phyloP scores from a whole-genome alignment of 2,888 invertebrate species.

The Monopis laevigella region DNA sequence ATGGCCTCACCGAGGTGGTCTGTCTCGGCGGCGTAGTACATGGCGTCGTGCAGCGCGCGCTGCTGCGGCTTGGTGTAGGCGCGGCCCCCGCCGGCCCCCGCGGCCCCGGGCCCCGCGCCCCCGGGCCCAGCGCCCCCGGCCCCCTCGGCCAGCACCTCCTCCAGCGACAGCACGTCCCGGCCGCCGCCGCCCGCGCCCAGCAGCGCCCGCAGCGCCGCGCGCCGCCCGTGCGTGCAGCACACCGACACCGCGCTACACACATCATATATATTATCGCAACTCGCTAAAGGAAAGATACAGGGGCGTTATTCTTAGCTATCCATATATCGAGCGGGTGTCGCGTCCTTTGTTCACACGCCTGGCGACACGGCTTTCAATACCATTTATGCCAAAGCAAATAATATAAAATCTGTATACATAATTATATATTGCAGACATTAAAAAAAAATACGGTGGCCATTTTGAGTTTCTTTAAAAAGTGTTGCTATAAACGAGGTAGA shows the following conservation, averaged over 20 bases:
- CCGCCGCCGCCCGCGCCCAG: conserved; percentile 72
- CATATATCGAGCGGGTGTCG: background rate
- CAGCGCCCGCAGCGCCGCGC: conserved; percentile 82
- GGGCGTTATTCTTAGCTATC: too few relatives aligned
- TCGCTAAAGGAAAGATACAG: too few relatives aligned
- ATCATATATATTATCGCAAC: too few relatives aligned
- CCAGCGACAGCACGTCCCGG: conserved; percentile 81
- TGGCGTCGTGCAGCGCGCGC: conserved; percentile 89
- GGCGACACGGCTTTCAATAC: too few relatives aligned
- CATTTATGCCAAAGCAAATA: too few relatives aligned
- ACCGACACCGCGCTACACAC: conserved; percentile 86
- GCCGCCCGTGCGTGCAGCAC: conserved; percentile 88
- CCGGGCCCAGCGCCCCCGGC: conserved; percentile 37
- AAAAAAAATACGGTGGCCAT: too few relatives aligned
- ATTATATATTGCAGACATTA: too few relatives aligned
- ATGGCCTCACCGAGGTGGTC: conserved; percentile 80
- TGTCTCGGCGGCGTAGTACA: conserved; percentile 94
- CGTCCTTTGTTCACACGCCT: too few relatives aligned
- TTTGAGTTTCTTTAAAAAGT: too few relatives aligned
- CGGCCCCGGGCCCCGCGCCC: conserved; percentile 33
- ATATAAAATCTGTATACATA: too few relatives aligned
- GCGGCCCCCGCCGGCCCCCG: conserved; percentile 37
- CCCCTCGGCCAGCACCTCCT: conserved; percentile 91
- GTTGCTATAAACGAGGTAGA: too few relatives aligned
- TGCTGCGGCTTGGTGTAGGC: conserved; percentile 79